These are phyloP conservation scores for Xiphophorus hellerii DNA, from an alignment of 2,113 vertebrate species.

Conservation along the genomic window DNA sequence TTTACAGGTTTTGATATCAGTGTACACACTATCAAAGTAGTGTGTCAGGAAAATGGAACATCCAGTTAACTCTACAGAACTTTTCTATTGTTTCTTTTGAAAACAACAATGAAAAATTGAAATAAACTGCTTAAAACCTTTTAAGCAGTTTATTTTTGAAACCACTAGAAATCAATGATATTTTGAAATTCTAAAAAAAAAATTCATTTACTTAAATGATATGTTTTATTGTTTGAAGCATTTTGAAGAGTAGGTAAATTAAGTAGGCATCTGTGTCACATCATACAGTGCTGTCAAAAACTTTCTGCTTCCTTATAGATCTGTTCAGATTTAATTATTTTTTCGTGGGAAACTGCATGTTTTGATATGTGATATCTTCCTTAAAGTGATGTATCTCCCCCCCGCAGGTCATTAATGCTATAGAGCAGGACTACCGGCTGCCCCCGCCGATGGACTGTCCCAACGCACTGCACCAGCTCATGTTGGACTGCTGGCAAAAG, in stretches of 20 bases:
- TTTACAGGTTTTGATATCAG: constrained; percentile 28
- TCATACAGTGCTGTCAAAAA: background rate
- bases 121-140: too few species aligned
- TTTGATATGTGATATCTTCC: background rate
- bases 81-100: background rate
- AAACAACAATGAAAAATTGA: too few species aligned
- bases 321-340: background rate
- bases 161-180: background rate
- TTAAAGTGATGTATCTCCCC: constrained; percentile 61
- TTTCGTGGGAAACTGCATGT: background rate
- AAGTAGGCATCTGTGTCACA: background rate
- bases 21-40: background rate
- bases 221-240: background rate
- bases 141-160: background rate
- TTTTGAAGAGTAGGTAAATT: background rate
- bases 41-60: background rate
- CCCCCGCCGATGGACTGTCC: constrained; percentile 98
- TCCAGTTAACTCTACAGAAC: background rate
- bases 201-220: background rate
- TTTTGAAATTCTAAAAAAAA: background rate
- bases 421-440: constrained; percentile 96
- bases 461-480: constrained; percentile 94
- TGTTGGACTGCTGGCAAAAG: constrained; percentile 99
- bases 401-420: constrained; percentile 95
- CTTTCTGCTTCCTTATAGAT: too few species aligned